These are phyloP conservation scores for Ormyrus pomaceus DNA, from an alignment of 2,888 invertebrate genomes.

Conservation along the genomic window DNA sequence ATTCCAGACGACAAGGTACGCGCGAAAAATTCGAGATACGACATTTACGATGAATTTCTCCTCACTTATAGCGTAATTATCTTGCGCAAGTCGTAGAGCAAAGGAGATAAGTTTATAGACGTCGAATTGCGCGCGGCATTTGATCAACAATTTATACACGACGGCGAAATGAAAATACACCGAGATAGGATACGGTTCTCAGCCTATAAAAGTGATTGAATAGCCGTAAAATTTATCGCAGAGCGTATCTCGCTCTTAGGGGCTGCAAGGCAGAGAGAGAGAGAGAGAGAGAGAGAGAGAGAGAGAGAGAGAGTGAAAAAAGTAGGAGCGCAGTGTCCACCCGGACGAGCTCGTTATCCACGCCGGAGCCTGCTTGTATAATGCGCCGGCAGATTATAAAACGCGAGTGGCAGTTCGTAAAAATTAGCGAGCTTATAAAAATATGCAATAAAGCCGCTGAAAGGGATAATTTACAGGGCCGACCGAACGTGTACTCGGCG, in stretches of 20 bases:
- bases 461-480: conserved; percentile 49
- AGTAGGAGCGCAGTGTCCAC: too few relatives aligned
- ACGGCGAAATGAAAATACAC: conserved; percentile 29
- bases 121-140: conserved; percentile 28
- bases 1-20: neutral
- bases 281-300: neutral
- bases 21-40: conserved; percentile 28
- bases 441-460: conserved; percentile 43
- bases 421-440: conserved; percentile 52
- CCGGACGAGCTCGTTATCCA: neutral
- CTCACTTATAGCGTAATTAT: conserved; percentile 35
- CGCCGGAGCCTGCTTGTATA: neutral
- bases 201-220: conserved; percentile 56
- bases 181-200: conserved; percentile 3
- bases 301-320: neutral
- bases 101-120: conserved; percentile 29
- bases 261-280: neutral
- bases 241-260: conserved; percentile 27
- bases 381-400: conserved; percentile 36
- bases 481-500: conserved; percentile 44
- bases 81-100: conserved; percentile 16
- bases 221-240: conserved; percentile 55
- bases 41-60: conserved; percentile 35
- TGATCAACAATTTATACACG: conserved; percentile 50
- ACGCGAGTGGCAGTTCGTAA: conserved; percentile 22